Evolutionary conservation across 2,888 invertebrate genomes (phyloP), one percentile per base, ranked within the genome.

Genomic region (Thymelicus sylvestris): DNA sequence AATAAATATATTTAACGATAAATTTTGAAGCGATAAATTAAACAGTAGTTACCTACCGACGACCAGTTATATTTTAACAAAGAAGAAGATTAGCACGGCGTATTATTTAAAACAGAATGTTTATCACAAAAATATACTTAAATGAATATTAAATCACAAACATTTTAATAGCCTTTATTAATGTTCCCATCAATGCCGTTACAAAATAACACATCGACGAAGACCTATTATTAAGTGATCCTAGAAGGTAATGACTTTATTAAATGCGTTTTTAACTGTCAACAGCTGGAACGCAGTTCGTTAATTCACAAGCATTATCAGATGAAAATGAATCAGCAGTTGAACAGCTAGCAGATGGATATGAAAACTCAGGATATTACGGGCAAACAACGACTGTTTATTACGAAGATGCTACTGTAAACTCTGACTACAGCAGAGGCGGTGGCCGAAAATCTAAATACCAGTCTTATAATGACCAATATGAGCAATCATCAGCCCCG

Each of bases 381-480:
- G 71, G 61, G 39, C 52, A 47, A 10, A 71, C 71, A 1, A 71
- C 71, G 10, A n/a, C 55, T n/a, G 62, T 55, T 24, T 39, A 71
- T 50, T 65, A 55, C 13, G 70, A 71, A 44, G 66, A 71, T n/a
- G 19, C 44, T 6, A 71, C 71, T 3, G 59, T n/a, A 3, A 60
- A 44, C 60, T 38, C 2, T 3, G 44, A 66, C 31, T 63, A 24
- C 7, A 7, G 55, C 8, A 64, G 57, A 5, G 50, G 24, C 6
- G 71, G 66, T n/a, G 44, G 52, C 10, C 74, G 76, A 8, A 79
- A 77, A 63, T 71, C 62, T 48, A 79, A 80, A 41, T 77, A 77
- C 24, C 77, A 77, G 79, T 66, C 78, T 76, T 60, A 80, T 76
- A 63, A 77, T 76, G 76, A 82, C 60, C 80, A 78, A 39, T 76